Evolutionary conservation across 2,113 vertebrate genomes (phyloP), one percentile per base, ranked within the genome.

Genomic region (Cyanocitta stelleri): DNA sequence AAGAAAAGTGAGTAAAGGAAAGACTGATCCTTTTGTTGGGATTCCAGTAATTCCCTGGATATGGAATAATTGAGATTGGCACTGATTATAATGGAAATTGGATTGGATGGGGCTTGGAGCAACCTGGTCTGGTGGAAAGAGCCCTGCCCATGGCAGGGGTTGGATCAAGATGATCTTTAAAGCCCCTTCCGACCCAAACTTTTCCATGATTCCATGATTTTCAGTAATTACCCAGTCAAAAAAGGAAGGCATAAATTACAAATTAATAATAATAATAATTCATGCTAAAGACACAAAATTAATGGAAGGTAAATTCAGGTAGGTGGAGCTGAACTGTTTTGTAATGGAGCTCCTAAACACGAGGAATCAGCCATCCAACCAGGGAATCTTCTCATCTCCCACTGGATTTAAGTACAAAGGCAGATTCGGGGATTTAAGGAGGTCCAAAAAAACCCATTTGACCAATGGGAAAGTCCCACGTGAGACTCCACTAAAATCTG

Each of bases 391-490:
- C 23, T 51, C n/a, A 10, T 10, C 29, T 61, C 32, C 29, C 41
- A 2, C 51, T 35, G 23, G 1, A 5, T 14, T 67, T 24, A 6
- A 6, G 12, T 3, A 16, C 9, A 11, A 30, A 67, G 24, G 5
- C 4, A 1, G 5, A 41, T 52, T 27, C 71, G 24, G 18, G 51
- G 22, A 13, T 58, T 81, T 9, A 39, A 13, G 8, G 22, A 15
- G 4, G 29, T 17, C 20, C n/a, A 33, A n/a, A 7, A 63, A 55
- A 54, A 3, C 6, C 52, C 4, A 3, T 43, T 52, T 16, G 13
- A 55, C 8, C 39, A 13, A 13, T 24, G 44, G 24, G n/a, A 75
- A 59, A 0, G 1, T 19, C 20, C 17, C 54, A 4, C 0, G 2
- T 5, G 21, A 59, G 22, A 15, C 33, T 27, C 30, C 26, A 43